These are phyloP conservation scores for Dynastes maya DNA, from an alignment of 2,888 invertebrate species.

Conservation along the genomic window DNA sequence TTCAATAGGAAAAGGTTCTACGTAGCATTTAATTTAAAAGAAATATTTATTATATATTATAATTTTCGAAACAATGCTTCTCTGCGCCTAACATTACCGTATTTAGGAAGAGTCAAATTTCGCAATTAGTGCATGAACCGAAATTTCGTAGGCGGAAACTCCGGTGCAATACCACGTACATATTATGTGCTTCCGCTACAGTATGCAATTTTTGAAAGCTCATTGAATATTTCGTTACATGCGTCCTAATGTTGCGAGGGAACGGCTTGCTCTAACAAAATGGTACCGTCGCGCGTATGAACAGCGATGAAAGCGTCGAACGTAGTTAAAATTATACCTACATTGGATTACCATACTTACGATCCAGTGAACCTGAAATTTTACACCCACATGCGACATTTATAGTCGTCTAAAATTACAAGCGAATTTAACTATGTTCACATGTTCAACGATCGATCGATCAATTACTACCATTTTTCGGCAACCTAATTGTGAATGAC, in stretches of 20 bases:
- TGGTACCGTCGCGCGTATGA: not conserved
- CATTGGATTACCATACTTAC: not conserved
- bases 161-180: too few species aligned
- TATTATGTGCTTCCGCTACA: not conserved
- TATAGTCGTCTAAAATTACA: constrained; percentile 2
- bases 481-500: too few species aligned
- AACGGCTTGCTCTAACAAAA: not conserved
- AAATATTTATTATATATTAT: too few species aligned
- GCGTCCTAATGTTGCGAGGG: not conserved
- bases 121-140: too few species aligned
- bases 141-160: too few species aligned
- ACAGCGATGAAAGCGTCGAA: not conserved
- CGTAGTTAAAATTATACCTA: constrained; percentile 1
- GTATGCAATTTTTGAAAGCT: constrained; percentile 5
- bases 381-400: not conserved
- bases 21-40: too few species aligned
- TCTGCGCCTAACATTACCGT: too few species aligned
- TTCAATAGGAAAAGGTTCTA: too few species aligned
- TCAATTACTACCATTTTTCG: not conserved
- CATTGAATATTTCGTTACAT: constrained; percentile 1
- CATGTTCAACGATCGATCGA: not conserved
- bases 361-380: constrained; percentile 1
- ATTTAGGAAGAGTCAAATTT: too few species aligned
- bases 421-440: not conserved
- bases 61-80: too few species aligned